A percentile compares a stretch with the other conserved stretches of the same genome.
phyloP scores from a whole-genome alignment of 2,113 vertebrate species.

The Cheirogaleus medius region DNA sequence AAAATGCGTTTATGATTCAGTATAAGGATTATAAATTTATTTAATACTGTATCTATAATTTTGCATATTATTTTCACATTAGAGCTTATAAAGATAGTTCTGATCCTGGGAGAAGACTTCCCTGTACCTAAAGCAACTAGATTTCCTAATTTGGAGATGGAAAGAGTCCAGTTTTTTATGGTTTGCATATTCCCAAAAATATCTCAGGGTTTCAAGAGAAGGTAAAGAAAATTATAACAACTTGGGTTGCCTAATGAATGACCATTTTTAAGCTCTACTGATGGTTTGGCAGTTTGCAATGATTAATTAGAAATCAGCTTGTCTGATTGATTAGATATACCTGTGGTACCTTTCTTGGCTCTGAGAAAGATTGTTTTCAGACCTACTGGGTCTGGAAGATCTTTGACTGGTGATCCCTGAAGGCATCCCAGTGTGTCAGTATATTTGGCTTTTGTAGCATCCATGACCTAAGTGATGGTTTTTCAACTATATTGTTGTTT shows the following conservation, averaged over 20 bases:
- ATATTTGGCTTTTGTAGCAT: not conserved
- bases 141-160: not conserved
- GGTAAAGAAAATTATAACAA: not conserved
- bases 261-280: not conserved
- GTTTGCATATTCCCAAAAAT: not conserved
- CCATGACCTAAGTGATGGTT: not conserved
- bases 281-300: not conserved
- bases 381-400: not conserved
- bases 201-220: not conserved
- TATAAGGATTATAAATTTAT: not conserved
- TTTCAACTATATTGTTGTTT: not conserved
- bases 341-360: not conserved
- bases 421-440: no score
- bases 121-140: not conserved
- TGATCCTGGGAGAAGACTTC: not conserved
- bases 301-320: not conserved
- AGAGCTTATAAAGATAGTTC: not conserved
- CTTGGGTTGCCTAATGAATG: not conserved
- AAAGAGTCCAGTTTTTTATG: slow-evolving; percentile 7
- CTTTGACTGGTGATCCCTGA: not conserved
- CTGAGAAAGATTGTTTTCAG: not conserved
- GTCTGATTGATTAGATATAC: not conserved
- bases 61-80: slow-evolving; percentile 9
- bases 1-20: not conserved
- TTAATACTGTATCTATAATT: not conserved